Evolutionary conservation across 2,797 vertebrate genomes (phyloP), one percentile per base, ranked within the genome.

Genomic region (Micromesistius poutassou): DNA sequence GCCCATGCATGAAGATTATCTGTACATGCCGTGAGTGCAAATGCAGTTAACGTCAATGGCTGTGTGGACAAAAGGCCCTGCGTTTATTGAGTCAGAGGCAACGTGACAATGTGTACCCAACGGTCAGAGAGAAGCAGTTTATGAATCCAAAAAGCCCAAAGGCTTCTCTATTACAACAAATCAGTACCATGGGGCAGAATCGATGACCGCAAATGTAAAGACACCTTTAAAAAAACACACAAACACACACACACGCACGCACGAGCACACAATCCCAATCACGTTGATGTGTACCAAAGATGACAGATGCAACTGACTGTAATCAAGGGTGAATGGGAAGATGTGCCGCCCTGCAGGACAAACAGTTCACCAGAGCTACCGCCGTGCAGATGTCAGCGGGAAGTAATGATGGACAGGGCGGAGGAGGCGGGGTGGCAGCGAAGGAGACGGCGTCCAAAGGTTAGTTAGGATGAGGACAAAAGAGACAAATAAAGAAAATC

Each of bases 301-400:
- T 88, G 90, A 91, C 92, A 90, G 89, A 91, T 84, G 90, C n/a
- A 88, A 88, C 85, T 89, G 89, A 89, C 87, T 81, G 86, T 89
- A 87, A 92, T 92, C 91, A 91, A 79, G 38, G 5, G 72, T 80
- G 82, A 87, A 90, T 77, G 82, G 78, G 87, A 84, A 86, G 84
- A 86, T 83, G 87, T 84, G 84, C 55, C 80, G 86, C 88, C 88
- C 75, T 74, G 28, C 73, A 81, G 82, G 84, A 82, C 75, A 72
- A 84, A 86, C 88, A 86, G 89, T 91, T 90, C 90, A 88, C 88
- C 82, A 83, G 77, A 10, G 81, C 35, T 78, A 77, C 79, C 78
- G 25, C 6, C 55, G 82, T 77, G 68, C 40, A 81, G 83, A 36
- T 86, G 91, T 90, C 75, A 55, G 88, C 14, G 30, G 14, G 22